Conservation (phyloP, 1,140 invertebrate genomes). For the Gryon sp. region DNA sequence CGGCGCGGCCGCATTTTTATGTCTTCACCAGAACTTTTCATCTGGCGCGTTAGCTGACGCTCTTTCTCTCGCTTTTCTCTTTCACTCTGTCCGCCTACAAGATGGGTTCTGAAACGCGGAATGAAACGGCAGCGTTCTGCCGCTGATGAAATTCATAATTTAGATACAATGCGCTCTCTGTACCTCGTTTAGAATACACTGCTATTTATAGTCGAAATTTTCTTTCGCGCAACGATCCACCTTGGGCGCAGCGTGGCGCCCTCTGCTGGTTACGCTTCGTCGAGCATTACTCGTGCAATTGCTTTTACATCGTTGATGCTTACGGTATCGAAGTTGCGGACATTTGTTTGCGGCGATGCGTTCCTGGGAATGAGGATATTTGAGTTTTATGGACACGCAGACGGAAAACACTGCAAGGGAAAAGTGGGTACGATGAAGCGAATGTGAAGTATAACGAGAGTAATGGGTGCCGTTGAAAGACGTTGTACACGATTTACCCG, state of each 20-base stretch:
- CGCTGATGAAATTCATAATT: constrained; percentile 81
- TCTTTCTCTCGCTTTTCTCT: too few species aligned
- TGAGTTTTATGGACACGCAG: constrained; percentile 58
- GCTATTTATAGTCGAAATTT: constrained; percentile 81
- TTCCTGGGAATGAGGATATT: constrained; percentile 58
- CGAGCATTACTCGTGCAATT: constrained; percentile 58
- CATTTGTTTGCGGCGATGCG: constrained; percentile 58
- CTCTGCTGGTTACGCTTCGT: constrained; percentile 36
- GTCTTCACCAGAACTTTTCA: constrained; percentile 80
- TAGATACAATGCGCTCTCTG: constrained; percentile 80
- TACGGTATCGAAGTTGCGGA: constrained; percentile 56
- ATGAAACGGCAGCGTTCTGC: constrained; percentile 79
- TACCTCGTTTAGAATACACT: constrained; percentile 80
- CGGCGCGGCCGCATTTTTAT: constrained; percentile 78
- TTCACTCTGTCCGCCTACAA: constrained; percentile 48
- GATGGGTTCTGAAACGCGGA: constrained; percentile 75
- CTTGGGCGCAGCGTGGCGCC: constrained; percentile 39
- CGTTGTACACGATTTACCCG: constrained; percentile 46
- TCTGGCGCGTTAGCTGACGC: constrained; percentile 68
- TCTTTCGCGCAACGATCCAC: constrained; percentile 70
- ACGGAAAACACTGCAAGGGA: constrained; percentile 46
- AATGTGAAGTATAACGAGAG: constrained; percentile 54
- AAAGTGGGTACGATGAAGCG: constrained; percentile 36
- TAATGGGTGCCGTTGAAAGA: constrained; percentile 53
- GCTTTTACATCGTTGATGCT: constrained; percentile 60